Base-by-base conservation (phyloP, 2,113 vertebrate species). In the Brachypodius melanocephalos region DNA sequence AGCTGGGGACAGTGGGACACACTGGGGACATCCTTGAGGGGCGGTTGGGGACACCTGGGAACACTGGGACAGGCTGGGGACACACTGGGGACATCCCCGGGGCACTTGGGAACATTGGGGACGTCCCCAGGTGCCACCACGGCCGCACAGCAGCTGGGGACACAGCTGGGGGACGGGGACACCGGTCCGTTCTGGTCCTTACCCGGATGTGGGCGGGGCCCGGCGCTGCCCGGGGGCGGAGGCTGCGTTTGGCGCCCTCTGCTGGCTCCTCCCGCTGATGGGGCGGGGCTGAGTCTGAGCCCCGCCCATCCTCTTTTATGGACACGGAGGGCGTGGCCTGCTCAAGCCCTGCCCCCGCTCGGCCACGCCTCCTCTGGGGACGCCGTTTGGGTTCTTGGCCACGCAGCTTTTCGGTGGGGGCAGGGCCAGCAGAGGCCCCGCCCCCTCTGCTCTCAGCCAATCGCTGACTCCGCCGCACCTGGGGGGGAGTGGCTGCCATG, bases 201-300 rank as follows among this genome's bases (percentile, higher is more conserved):
- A 80, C 77, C 77, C 62, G 62, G 51, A 80, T 67, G n/a, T 6
- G 43, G 61, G 86, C 0, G 43, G 40, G 10, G 76, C 49, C 26
- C 0, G 76, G 51, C 0, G 17, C 29, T 25, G 74, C 3, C 10
- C n/a, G 61, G 25, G 91, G 79, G 32, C 61, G 85, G 85, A 73
- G 79, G 32, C 16, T 6, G 49, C 5, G 13, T n/a, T 4, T 55
- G 49, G 49, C 12, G 1, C 32, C 49, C 26, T 5, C 49, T 45
- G 62, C 8, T 46, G n/a, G n/a, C 15, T 59, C n/a, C 25, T 66
- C 59, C 52, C 59, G 38, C 71, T 49, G 7, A 1, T 9, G 32
- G 49, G 86, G 75, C 0, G 4, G 17, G 17, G 71, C 5, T 5
- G 15, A 0, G 0, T 0, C 5, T 0, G 26, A 28, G 36, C 49